These are phyloP conservation scores for Hippoglossus hippoglossus DNA, from an alignment of 2,797 vertebrate genomes.

Conservation along the genomic window DNA sequence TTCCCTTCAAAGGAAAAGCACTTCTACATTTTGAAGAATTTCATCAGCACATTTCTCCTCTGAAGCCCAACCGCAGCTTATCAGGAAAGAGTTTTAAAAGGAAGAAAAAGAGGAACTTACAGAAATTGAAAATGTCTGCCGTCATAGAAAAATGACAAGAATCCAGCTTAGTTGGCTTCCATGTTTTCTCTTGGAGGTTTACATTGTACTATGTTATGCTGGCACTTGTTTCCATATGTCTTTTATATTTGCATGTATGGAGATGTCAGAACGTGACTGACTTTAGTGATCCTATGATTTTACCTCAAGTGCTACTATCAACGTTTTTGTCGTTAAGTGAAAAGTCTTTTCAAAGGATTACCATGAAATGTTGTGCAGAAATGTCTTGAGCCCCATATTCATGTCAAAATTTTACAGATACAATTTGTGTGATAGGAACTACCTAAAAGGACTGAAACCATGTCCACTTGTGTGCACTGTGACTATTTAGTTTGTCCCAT, in stretches of 20 bases:
- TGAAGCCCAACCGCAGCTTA: conserved; percentile 26
- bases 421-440: no score
- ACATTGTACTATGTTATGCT: neutral
- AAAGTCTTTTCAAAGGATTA: neutral
- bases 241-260: neutral
- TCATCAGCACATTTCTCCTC: conserved; percentile 42
- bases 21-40: conserved; percentile 28
- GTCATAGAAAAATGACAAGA: neutral
- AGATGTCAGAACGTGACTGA: no score
- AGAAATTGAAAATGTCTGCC: neutral
- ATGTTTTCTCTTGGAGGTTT: conserved; percentile 9
- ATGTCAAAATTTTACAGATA: neutral
- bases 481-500: no score
- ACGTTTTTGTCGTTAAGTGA: no score
- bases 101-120: neutral
- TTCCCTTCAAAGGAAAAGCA: conserved; percentile 43
- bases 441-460: neutral
- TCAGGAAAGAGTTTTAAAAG: conserved; percentile 27
- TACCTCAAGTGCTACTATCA: no score
- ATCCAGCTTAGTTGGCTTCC: conserved; percentile 13
- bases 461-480: no score
- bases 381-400: neutral
- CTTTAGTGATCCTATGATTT: no score
- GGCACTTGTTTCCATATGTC: neutral
- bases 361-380: neutral